A percentile compares a stretch with the other conserved stretches of the same genome.
Conservation (phyloP, 2,888 invertebrate species). For the Tillus elongatus region DNA sequence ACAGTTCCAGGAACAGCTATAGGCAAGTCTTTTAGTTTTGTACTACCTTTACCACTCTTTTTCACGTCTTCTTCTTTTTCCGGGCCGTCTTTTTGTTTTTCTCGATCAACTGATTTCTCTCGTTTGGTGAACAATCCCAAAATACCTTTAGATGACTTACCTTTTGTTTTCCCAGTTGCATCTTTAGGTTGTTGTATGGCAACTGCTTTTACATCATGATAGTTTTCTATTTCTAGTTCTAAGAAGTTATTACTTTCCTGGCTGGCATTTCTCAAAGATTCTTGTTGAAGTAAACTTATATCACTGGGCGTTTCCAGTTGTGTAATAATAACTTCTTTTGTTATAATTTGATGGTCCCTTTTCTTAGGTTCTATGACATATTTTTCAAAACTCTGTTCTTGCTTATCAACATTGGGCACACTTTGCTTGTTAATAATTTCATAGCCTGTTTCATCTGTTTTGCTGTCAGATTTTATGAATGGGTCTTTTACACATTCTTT, state of each 20-base stretch:
- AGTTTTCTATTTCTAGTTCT: slow-evolving; percentile 22
- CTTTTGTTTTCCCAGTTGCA: slow-evolving; percentile 3
- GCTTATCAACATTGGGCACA: too few species aligned
- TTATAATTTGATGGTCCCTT: too few species aligned
- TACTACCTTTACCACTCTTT: too few species aligned
- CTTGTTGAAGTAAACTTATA: too few species aligned
- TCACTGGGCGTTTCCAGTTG: too few species aligned
- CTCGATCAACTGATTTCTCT: not conserved
- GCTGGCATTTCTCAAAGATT: too few species aligned
- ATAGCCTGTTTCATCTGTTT: slow-evolving; percentile 16
- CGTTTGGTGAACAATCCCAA: not conserved
- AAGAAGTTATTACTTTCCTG: slow-evolving; percentile 19
- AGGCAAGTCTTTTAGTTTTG: too few species aligned
- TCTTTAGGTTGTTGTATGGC: slow-evolving; percentile 5
- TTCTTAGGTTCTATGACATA: too few species aligned
- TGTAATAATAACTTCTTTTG: slow-evolving; percentile 2
- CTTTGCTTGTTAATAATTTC: not conserved
- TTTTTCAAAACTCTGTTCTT: too few species aligned
- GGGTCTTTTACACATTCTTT: too few species aligned
- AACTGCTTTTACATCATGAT: slow-evolving; percentile 19
- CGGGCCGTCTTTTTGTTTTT: not conserved
- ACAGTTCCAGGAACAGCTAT: too few species aligned
- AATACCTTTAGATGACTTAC: slow-evolving; percentile 2
- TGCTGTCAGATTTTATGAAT: too few species aligned
- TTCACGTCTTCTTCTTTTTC: slow-evolving; percentile 6